A percentile compares a stretch with the other conserved stretches of the same genome.
Evolutionary conservation across 2,113 vertebrate species (phyloP).

Genomic region (Gobio gobio): DNA sequence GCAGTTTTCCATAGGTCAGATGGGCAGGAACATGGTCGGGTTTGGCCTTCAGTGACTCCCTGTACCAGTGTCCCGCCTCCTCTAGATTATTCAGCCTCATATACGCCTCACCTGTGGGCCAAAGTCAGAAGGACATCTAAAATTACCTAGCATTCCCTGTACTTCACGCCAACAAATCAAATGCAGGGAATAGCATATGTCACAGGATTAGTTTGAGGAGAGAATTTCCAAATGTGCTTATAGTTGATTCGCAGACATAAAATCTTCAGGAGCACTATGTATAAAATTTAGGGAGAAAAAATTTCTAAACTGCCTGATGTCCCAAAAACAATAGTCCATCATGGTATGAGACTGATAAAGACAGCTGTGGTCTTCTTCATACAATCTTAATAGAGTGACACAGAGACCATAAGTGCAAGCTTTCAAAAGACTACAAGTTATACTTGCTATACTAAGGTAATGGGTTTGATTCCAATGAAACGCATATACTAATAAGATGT

Average conservation of each 20-base stretch:
- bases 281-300: background rate
- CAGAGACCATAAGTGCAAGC: background rate
- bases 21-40: slow-evolving; percentile 98
- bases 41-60: slow-evolving; percentile 90
- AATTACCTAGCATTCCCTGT: background rate
- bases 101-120: slow-evolving; percentile 88
- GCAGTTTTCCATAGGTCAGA: slow-evolving; percentile 93
- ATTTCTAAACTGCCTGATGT: background rate
- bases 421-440: background rate
- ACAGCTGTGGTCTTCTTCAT: background rate
- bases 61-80: slow-evolving; percentile 92
- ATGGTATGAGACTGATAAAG: background rate
- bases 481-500: background rate
- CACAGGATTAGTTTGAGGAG: background rate
- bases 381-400: background rate
- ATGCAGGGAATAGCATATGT: background rate
- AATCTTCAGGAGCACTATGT: background rate
- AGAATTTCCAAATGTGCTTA: background rate
- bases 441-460: background rate
- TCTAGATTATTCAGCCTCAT: slow-evolving; percentile 88
- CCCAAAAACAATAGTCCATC: background rate
- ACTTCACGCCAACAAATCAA: background rate
- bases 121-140: slow-evolving; percentile 16
- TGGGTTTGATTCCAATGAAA: background rate
- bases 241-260: background rate